A percentile compares a stretch with the other conserved stretches of the same genome.
These are phyloP conservation scores for Eptatretus atami DNA, from an alignment of 2,797 vertebrate genomes.

Conservation along the genomic window DNA sequence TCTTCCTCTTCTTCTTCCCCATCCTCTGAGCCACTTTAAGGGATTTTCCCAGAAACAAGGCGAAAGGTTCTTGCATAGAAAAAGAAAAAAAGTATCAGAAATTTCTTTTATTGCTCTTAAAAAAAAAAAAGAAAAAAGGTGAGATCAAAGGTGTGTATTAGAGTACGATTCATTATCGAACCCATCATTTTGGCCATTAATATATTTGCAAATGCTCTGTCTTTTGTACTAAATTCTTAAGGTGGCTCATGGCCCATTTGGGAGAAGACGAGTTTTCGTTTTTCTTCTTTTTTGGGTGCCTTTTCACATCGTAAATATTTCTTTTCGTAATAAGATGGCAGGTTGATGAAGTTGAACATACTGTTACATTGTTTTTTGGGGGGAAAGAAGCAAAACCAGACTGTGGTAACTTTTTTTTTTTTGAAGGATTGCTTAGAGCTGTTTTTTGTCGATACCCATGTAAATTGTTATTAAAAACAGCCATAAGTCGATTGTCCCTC, in stretches of 20 bases:
- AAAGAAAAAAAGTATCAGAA: not conserved
- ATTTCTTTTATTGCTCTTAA: too few species aligned
- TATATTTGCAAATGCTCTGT: not conserved
- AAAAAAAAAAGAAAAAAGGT: too few species aligned
- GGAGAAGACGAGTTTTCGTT: not conserved
- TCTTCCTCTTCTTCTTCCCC: not conserved
- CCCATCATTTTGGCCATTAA: not conserved
- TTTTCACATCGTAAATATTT: slow-evolving; percentile 3
- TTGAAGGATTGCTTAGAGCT: slow-evolving; percentile 5
- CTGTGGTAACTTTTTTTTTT: not conserved
- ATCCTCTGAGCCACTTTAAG: slow-evolving; percentile 5
- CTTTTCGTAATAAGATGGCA: not conserved
- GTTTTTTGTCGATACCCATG: slow-evolving; percentile 1
- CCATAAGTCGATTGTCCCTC: not conserved
- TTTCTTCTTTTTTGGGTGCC: not conserved
- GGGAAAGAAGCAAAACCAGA: not conserved
- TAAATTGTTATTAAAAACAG: slow-evolving; percentile 6
- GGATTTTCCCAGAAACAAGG: not conserved
- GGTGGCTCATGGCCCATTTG: slow-evolving; percentile 1
- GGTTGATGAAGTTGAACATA: not conserved
- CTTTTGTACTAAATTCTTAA: slow-evolving; percentile 2
- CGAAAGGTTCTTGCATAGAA: not conserved
- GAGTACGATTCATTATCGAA: slow-evolving; percentile 1
- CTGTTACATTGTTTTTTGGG: slow-evolving; percentile 4
- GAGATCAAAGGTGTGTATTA: not conserved